phyloP scores from a whole-genome alignment of 1,140 invertebrate genomes.

The Ceratina australensis region DNA sequence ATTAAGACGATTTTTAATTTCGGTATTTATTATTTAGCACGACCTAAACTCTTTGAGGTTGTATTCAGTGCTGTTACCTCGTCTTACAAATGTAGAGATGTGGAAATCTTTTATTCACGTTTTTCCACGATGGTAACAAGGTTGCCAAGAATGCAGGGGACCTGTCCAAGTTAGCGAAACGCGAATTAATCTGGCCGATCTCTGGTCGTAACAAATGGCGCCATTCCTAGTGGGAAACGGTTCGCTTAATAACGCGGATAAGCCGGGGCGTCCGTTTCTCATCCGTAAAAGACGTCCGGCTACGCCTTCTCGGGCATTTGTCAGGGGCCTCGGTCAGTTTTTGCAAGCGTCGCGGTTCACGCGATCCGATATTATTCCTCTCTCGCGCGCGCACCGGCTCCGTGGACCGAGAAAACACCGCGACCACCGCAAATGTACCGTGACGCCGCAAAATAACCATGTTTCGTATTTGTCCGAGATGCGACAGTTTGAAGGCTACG shows the following conservation, averaged over 20 bases:
- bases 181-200: constrained; percentile 50
- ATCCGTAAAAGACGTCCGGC: constrained; percentile 59
- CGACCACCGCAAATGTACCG: neutral
- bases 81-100: too few relatives aligned
- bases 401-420: constrained; percentile 1
- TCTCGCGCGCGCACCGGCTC: neutral
- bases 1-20: too few relatives aligned
- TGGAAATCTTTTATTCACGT: too few relatives aligned
- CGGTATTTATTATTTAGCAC: too few relatives aligned
- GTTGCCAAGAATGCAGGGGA: too few relatives aligned
- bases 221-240: constrained; percentile 56
- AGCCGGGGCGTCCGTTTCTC: constrained; percentile 52
- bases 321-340: constrained; percentile 56
- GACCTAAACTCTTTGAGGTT: too few relatives aligned
- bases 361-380: constrained; percentile 39
- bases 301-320: constrained; percentile 51
- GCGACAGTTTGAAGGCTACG: neutral
- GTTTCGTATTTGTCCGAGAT: constrained; percentile 7
- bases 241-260: constrained; percentile 61
- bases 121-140: too few relatives aligned
- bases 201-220: constrained; percentile 59
- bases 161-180: constrained; percentile 20
- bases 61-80: too few relatives aligned
- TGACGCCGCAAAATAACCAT: neutral
- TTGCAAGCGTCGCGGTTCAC: constrained; percentile 58